Conservation (phyloP, 2,113 vertebrate genomes). For the Recurvirostra avosetta region DNA sequence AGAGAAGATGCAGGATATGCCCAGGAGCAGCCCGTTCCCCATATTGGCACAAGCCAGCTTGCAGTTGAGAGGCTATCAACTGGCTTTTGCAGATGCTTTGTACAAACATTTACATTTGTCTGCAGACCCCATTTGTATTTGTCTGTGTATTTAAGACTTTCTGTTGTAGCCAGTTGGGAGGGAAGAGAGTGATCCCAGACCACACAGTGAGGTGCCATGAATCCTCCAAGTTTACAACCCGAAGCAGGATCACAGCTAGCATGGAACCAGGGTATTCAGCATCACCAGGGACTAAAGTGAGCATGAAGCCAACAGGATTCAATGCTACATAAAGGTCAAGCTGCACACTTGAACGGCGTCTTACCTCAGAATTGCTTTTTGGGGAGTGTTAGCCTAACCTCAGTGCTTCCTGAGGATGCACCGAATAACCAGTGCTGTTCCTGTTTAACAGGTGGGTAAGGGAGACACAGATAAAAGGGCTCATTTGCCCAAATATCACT, state of each 20-base stretch:
- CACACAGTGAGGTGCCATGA: neutral
- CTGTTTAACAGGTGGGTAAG: neutral
- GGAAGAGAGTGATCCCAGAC: neutral
- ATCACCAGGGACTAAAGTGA: neutral
- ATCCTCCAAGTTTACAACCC: neutral
- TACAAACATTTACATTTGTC: neutral
- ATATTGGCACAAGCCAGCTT: neutral
- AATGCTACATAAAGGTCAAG: neutral
- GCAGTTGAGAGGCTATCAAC: neutral
- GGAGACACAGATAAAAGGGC: neutral
- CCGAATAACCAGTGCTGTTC: neutral
- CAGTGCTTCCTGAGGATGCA: neutral
- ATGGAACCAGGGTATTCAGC: neutral
- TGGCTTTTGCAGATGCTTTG: neutral
- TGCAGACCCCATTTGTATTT: neutral
- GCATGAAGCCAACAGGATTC: neutral
- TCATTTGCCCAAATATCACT: neutral
- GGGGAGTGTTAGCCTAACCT: neutral
- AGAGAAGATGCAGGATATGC: neutral
- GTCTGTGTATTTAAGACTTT: neutral
- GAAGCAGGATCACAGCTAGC: rapidly evolving
- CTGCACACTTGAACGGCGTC: neutral
- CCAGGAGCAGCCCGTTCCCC: neutral
- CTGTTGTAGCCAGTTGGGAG: neutral
- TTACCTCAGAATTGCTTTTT: neutral